Conservation (phyloP, 2,113 vertebrate species). For the Progne subis region DNA sequence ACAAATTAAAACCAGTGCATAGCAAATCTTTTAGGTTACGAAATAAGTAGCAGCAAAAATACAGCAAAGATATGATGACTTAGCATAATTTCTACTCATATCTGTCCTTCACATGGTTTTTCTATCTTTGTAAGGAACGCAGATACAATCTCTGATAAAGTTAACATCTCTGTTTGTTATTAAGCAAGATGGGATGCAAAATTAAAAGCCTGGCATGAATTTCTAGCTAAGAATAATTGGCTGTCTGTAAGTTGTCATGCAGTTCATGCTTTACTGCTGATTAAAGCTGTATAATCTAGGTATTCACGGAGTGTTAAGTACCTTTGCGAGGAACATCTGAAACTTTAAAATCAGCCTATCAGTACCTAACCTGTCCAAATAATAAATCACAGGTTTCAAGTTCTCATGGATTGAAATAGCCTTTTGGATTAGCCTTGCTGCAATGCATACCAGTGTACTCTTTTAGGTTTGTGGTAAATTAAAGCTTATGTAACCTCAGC, state of each 20-base stretch:
- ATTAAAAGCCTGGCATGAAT: not conserved
- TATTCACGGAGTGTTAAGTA: not conserved
- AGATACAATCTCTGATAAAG: not conserved
- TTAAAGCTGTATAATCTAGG: not conserved
- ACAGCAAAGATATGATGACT: not conserved
- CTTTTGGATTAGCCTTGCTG: not conserved
- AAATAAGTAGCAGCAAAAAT: constrained; percentile 1
- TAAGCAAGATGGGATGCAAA: not conserved
- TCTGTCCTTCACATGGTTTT: not conserved
- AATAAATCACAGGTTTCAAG: not conserved
- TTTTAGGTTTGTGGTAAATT: not conserved
- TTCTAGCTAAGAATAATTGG: not conserved
- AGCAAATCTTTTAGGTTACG: not conserved
- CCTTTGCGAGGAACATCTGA: not conserved
- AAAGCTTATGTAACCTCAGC: not conserved
- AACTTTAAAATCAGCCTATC: not conserved
- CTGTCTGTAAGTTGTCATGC: not conserved
- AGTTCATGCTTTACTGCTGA: not conserved
- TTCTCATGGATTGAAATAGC: not conserved
- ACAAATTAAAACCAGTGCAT: not conserved
- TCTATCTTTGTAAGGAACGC: not conserved
- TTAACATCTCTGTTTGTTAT: constrained; percentile 18
- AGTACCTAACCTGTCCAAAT: not conserved
- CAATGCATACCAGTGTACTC: not conserved
- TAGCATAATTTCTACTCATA: not conserved